These are phyloP conservation scores for Ceratitis capitata DNA, from an alignment of 1,140 invertebrate genomes.

Conservation along the genomic window DNA sequence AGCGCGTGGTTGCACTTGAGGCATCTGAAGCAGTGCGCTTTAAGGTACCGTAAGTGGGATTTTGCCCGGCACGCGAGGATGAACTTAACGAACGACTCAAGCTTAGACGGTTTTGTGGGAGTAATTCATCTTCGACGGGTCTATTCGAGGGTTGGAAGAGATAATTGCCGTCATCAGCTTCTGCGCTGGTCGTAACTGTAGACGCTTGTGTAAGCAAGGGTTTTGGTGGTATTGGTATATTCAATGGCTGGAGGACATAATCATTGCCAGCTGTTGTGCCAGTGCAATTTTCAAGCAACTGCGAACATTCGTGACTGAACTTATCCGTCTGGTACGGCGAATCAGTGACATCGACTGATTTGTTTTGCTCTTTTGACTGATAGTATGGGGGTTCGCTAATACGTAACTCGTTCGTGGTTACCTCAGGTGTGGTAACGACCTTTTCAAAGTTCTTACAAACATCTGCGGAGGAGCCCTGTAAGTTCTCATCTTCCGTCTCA, in stretches of 20 bases:
- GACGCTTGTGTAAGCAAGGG: slow-evolving; percentile 54
- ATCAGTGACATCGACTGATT: slow-evolving; percentile 55
- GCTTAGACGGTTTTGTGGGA: slow-evolving; percentile 44
- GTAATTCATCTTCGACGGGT: slow-evolving; percentile 65
- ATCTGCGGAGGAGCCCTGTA: slow-evolving; percentile 53
- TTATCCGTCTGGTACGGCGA: slow-evolving; percentile 53
- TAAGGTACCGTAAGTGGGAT: slow-evolving; percentile 53
- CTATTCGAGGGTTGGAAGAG: slow-evolving; percentile 71
- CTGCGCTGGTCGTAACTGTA: background rate
- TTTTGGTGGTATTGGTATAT: slow-evolving; percentile 50
- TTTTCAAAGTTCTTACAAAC: slow-evolving; percentile 57
- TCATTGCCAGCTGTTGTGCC: slow-evolving; percentile 55
- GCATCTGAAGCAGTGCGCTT: slow-evolving; percentile 53
- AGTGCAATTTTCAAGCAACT: slow-evolving; percentile 58
- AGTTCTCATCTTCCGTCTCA: slow-evolving; percentile 57
- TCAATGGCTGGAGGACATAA: slow-evolving; percentile 62
- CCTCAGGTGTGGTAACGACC: slow-evolving; percentile 52
- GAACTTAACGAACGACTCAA: slow-evolving; percentile 46
- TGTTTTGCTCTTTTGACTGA: slow-evolving; percentile 61
- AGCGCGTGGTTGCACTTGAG: slow-evolving; percentile 55
- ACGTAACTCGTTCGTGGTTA: slow-evolving; percentile 59
- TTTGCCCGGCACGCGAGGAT: slow-evolving; percentile 36
- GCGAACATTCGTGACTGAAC: slow-evolving; percentile 63
- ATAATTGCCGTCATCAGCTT: slow-evolving; percentile 66
- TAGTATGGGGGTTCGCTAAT: slow-evolving; percentile 64